These are phyloP conservation scores for Trachelus iudaicus DNA, from an alignment of 2,888 invertebrate species.

Conservation along the genomic window DNA sequence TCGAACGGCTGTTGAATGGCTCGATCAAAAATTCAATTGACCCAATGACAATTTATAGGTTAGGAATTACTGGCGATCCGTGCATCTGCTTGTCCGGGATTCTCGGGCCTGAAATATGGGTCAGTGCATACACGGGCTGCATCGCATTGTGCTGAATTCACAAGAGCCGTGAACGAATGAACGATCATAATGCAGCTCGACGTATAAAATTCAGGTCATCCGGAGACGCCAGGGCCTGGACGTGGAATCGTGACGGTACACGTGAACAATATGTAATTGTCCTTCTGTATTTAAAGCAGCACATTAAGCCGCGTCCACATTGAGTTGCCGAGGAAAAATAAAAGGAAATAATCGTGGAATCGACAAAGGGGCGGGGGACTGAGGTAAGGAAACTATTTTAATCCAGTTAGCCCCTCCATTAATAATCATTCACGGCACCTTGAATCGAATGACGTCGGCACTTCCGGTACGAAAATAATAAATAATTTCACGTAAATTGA, in stretches of 20 bases:
- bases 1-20: background rate
- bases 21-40: background rate
- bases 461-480: background rate
- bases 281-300: background rate
- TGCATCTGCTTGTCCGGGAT: background rate
- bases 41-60: background rate
- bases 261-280: background rate
- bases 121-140: background rate
- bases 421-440: background rate
- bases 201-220: background rate
- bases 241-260: background rate
- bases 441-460: background rate
- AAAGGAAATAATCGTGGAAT: background rate
- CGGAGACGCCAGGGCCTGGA: background rate
- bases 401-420: background rate
- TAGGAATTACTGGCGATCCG: background rate
- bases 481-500: background rate
- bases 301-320: background rate
- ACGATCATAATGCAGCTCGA: background rate
- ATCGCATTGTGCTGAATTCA: background rate
- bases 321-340: background rate
- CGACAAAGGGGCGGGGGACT: background rate
- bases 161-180: background rate
- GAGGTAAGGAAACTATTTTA: background rate
- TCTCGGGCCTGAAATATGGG: background rate